A percentile compares a stretch with the other conserved stretches of the same genome.
phyloP scores from a whole-genome alignment of 2,797 vertebrate species.

The Danio tinwini region DNA sequence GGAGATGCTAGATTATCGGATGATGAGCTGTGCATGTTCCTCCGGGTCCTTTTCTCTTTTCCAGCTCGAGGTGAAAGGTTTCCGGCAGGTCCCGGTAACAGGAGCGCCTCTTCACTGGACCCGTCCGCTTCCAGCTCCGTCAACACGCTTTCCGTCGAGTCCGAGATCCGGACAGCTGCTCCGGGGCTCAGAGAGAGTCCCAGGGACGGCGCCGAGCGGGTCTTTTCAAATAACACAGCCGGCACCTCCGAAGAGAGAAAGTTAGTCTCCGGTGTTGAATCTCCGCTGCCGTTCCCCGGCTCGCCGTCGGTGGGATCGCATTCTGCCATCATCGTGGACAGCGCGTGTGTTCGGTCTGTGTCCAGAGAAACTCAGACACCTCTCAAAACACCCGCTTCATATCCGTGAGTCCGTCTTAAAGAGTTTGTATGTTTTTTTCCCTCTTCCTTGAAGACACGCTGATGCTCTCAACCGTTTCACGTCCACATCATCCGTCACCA shows the following conservation, averaged over 20 bases:
- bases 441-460: slow-evolving; percentile 35
- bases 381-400: slow-evolving; percentile 57
- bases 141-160: slow-evolving; percentile 78
- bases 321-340: slow-evolving; percentile 78
- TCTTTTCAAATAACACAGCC: slow-evolving; percentile 66
- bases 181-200: slow-evolving; percentile 70
- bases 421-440: not conserved
- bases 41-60: slow-evolving; percentile 69
- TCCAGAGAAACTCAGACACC: slow-evolving; percentile 4
- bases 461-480: slow-evolving; percentile 30
- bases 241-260: slow-evolving; percentile 63
- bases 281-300: slow-evolving; percentile 57
- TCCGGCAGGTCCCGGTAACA: slow-evolving; percentile 74
- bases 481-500: slow-evolving; percentile 68
- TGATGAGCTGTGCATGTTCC: slow-evolving; percentile 77
- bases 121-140: slow-evolving; percentile 80
- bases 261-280: slow-evolving; percentile 63
- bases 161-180: slow-evolving; percentile 74
- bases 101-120: slow-evolving; percentile 77
- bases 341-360: slow-evolving; percentile 18
- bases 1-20: slow-evolving; percentile 80
- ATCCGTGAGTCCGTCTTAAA: not conserved
- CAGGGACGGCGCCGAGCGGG: slow-evolving; percentile 36
- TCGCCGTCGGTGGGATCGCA: slow-evolving; percentile 74
- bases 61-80: slow-evolving; percentile 66